Conservation (phyloP, 2,888 invertebrate genomes). For the Andrena marginata region DNA sequence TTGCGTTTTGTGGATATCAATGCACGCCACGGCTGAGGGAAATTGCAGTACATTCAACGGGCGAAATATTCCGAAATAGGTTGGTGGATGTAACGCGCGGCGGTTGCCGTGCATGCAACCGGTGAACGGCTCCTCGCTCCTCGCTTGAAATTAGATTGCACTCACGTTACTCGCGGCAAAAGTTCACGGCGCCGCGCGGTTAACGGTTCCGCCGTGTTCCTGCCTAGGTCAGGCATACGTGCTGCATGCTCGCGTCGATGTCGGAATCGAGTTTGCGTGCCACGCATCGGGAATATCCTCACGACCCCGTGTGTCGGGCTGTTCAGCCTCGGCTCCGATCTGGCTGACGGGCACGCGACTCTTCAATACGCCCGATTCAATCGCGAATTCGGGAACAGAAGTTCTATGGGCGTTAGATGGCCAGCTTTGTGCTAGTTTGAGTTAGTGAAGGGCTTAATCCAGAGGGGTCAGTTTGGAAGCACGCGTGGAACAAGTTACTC, state of each 20-base stretch:
- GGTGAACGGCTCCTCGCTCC: slow-evolving; percentile 36
- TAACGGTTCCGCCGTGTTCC: slow-evolving; percentile 63
- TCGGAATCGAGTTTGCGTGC: slow-evolving; percentile 66
- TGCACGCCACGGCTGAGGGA: not conserved
- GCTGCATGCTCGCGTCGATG: slow-evolving; percentile 45
- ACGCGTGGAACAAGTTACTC: too few species aligned
- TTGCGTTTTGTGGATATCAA: slow-evolving; percentile 16
- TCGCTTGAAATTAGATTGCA: slow-evolving; percentile 67
- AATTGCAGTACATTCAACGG: slow-evolving; percentile 43
- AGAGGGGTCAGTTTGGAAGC: too few species aligned
- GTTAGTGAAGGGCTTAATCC: too few species aligned
- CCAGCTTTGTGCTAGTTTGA: too few species aligned
- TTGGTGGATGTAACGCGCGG: slow-evolving; percentile 27
- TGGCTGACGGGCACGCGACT: slow-evolving; percentile 30
- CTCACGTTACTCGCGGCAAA: slow-evolving; percentile 63
- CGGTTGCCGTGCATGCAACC: slow-evolving; percentile 41
- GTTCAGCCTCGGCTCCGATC: slow-evolving; percentile 31
- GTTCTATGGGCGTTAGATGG: not conserved
- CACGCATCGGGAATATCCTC: slow-evolving; percentile 60
- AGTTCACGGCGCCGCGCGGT: slow-evolving; percentile 64
- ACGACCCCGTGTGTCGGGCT: slow-evolving; percentile 40
- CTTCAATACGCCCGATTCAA: slow-evolving; percentile 6
- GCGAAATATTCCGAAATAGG: slow-evolving; percentile 55
- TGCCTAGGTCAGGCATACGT: slow-evolving; percentile 59
- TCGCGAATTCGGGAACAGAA: not conserved